Conservation (phyloP, 2,888 invertebrate species). For the Nesidiocoris tenuis region DNA sequence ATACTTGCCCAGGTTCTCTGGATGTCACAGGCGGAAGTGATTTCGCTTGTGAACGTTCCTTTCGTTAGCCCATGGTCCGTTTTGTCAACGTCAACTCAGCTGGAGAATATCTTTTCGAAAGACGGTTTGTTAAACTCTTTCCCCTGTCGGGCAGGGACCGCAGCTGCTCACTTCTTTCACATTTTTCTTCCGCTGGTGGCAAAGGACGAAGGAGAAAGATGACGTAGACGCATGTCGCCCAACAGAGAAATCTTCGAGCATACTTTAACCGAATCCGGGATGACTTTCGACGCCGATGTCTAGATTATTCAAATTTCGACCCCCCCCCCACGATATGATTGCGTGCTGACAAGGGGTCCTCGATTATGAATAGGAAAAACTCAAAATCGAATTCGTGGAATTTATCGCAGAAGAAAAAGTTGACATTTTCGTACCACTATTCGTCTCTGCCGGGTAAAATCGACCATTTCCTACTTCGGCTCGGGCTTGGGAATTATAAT, state of each 20-base stretch:
- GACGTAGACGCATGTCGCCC: not conserved
- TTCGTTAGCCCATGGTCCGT: not conserved
- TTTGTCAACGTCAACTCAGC: not conserved
- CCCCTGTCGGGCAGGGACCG: not conserved
- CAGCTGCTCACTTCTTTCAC: not conserved
- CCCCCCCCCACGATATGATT: not conserved
- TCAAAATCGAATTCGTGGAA: too few relatives aligned
- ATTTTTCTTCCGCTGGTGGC: not conserved
- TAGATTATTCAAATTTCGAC: conserved; percentile 22
- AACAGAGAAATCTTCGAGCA: not conserved
- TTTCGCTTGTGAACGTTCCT: not conserved
- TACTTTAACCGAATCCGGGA: not conserved
- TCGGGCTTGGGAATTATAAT: too few relatives aligned
- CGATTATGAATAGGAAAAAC: too few relatives aligned
- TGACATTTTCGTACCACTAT: too few relatives aligned
- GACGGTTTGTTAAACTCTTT: not conserved
- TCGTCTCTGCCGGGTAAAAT: too few relatives aligned
- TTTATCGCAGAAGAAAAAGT: too few relatives aligned
- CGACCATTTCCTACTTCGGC: too few relatives aligned
- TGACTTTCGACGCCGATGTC: conserved; percentile 32
- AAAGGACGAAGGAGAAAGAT: not conserved
- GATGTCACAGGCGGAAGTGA: not conserved
- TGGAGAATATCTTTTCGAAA: not conserved
- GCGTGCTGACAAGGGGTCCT: conserved; percentile 11
- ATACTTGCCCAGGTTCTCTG: too few relatives aligned